These are phyloP conservation scores for Trachelus troglodyta DNA, from an alignment of 2,888 invertebrate genomes.

Conservation along the genomic window DNA sequence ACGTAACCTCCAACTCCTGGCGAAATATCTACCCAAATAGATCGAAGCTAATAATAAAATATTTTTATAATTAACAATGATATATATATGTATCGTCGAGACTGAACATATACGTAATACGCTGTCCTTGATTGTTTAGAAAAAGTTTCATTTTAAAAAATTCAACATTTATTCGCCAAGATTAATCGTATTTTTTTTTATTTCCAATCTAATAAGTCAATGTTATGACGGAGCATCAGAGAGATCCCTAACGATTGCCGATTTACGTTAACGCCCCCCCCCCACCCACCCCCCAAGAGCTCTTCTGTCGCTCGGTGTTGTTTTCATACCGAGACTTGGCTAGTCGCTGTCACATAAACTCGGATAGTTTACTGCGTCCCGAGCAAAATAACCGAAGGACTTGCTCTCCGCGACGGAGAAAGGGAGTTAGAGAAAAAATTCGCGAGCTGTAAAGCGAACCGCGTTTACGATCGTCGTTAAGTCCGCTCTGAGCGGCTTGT, in stretches of 20 bases:
- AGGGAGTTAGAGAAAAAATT: slow-evolving; percentile 29
- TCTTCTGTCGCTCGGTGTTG: background rate
- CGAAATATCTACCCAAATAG: background rate
- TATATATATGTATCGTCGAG: background rate
- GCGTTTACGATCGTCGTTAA: slow-evolving; percentile 60
- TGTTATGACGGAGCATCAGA: background rate
- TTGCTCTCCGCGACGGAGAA: slow-evolving; percentile 8
- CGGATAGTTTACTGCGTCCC: slow-evolving; percentile 43
- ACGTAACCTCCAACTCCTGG: background rate
- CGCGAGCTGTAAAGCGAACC: slow-evolving; percentile 52
- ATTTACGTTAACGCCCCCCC: background rate
- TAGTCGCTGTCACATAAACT: slow-evolving; percentile 51
- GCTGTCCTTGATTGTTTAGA: too few relatives aligned
- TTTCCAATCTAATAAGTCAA: background rate
- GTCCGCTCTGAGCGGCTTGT: slow-evolving; percentile 52
- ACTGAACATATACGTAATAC: background rate
- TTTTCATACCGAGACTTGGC: slow-evolving; percentile 18
- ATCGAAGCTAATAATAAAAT: background rate
- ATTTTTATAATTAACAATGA: background rate
- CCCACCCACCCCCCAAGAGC: background rate
- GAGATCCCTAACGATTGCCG: background rate
- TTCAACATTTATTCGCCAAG: background rate
- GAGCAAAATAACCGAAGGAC: slow-evolving; percentile 36
- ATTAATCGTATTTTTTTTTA: background rate
- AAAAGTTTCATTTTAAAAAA: too few relatives aligned